Evolutionary conservation across 2,888 invertebrate genomes (phyloP).

Genomic region (Acrobasis consociella): DNA sequence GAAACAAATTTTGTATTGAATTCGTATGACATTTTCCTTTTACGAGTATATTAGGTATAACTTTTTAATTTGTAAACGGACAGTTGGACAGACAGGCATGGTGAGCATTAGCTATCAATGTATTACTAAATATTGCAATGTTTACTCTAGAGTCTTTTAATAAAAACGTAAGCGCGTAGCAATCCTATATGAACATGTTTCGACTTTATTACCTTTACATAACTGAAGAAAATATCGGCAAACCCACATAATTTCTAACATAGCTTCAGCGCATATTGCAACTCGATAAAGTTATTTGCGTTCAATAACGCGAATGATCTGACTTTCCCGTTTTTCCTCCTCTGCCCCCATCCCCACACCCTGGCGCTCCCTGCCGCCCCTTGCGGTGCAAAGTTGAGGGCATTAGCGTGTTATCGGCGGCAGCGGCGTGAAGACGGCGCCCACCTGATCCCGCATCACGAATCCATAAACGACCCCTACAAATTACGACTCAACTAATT

Average conservation of each 20-base stretch:
- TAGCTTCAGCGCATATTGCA: conserved; percentile 58
- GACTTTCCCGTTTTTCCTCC: conserved; percentile 79
- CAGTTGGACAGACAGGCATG: no score
- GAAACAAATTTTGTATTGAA: no score
- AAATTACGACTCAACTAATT: conserved; percentile 38
- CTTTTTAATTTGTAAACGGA: no score
- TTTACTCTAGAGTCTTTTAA: no score
- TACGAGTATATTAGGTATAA: no score
- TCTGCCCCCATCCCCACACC: conserved; percentile 46
- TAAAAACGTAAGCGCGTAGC: no score
- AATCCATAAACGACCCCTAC: conserved; percentile 41
- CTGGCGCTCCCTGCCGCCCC: conserved; percentile 50
- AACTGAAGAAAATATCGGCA: conserved; percentile 14
- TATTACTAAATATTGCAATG: no score
- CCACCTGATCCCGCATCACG: conserved; percentile 72
- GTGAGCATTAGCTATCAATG: no score
- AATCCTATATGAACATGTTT: not conserved
- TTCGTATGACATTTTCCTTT: no score
- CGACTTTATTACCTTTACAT: not conserved
- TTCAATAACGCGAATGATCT: conserved; percentile 79
- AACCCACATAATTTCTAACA: conserved; percentile 30
- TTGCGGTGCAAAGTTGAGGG: conserved; percentile 82
- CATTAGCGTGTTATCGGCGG: conserved; percentile 82
- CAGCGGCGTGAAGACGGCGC: conserved; percentile 77
- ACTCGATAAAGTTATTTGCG: conserved; percentile 76